Evolutionary conservation across 1,140 invertebrate species (phyloP), one percentile per base, ranked within the genome.

Genomic region (Trissolcus basalis): DNA sequence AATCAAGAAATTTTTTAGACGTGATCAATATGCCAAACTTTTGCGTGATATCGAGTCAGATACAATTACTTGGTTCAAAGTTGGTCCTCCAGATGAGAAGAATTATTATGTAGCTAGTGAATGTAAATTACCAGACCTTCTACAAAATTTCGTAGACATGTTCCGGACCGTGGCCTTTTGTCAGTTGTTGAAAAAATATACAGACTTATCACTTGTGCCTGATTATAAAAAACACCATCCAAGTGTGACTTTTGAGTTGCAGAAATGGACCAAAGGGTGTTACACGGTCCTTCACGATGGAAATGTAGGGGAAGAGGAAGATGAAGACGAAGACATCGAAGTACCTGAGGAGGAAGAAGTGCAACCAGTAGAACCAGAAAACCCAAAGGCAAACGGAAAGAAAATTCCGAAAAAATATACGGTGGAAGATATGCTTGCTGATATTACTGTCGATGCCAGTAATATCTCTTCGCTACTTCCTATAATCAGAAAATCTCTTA

Each of bases 181-280:
- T 78, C 74, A 87, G n/a, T 78, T 93, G 65, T 80, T 94, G 39
- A 88, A 89, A 41, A 87, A 90, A 19, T 93, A 91, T 70, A 93
- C 93, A 0, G 92, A 92, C 65, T 86, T 94, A 33, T 90, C 92
- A 53, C 78, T 92, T 13, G 73, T 83, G 7, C 86, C 86, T 0
- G 47, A 36, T 0, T n/a, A n/a, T n/a, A n/a, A 55, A 80, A 0
- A 15, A 1, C 80, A 78, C 51, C 75, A 75, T 12, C 87, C 91
- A 63, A 87, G 80, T 41, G 85, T 90, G 84, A 85, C 87, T 69
- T 83, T 91, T 36, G 91, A 94, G 82, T 80, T 94, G 47, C 93
- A 94, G 82, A 90, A 90, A 70, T 94, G 93, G 93, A 86, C 86
- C 0, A 84, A 89, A 15, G 93, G 92, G 5, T 90, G 90, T 80